Evolutionary conservation across 1,140 invertebrate genomes (phyloP), one percentile per base, ranked within the genome.

Genomic region (Penaeus chinensis): DNA sequence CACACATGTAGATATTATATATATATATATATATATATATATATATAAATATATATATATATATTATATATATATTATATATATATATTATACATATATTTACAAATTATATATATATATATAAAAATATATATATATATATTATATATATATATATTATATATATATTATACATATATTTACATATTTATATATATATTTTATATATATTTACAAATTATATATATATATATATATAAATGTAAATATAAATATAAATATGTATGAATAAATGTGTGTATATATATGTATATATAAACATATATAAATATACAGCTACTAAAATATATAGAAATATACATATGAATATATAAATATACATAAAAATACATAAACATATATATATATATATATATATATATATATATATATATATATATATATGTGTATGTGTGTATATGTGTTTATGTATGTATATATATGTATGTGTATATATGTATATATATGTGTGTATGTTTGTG

Each of bases 391-490:
- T 71, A 71, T 27, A 71, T 22, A 71, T 27, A 71, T 71, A 37
- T 27, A 71, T 11, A 2, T 71, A 71, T 71, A 37, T 27, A 27
- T 37, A 71, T 71, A 10, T 47, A 47, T 47, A 47, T 71, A 71
- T 2, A 71, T 19, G 2, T 20, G 22, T 71, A 71, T 71, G 1
- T 71, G 1, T 71, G 10, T n/a, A 71, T 71, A 71, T 71, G 22
- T 71, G 22, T 71, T 18, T 71, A 71, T 71, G 22, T 71, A 71
- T 71, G 22, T 71, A 71, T 71, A 71, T 71, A 71, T 71, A 71
- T 71, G 22, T 27, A 71, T 71, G 22, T 71, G 2, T 71, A 19
- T 71, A 18, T 71, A 71, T 71, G 22, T 19, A 71, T 71, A 71
- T 71, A 71, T 22, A 71, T 18, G 22, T 71, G 22, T 22, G 22